Evolutionary conservation across 2,888 invertebrate genomes (phyloP), one percentile per base, ranked within the genome.

Genomic region (Lumbricus terrestris): DNA sequence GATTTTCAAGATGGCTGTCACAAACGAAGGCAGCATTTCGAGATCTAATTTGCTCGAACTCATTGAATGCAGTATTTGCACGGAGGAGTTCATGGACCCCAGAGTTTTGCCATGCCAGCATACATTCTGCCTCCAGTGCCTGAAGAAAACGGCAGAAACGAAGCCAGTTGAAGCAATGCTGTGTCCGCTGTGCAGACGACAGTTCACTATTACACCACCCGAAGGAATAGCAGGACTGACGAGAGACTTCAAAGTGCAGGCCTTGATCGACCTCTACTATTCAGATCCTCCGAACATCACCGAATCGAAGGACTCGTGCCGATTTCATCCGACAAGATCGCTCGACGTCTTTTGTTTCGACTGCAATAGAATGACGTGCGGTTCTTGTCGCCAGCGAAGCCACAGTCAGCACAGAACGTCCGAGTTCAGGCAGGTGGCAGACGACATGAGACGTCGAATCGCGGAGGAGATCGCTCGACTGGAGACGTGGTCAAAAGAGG

Each of bases 51-150:
- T 34, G 82, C 35, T 89, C 88, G 69, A 69, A 37, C 88, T 91
- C 37, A 89, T 89, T 38, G 90, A 88, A 35, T 91, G 91, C 88
- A 38, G 88, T 54, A 91, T 91, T 47, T 91, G 91, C 83, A 69
- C 88, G 82, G 91, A 91, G 33, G 42, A 29, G 29, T 91, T 90
- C 89, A 89, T 34, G n/a, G n/a, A 35, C 33, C 91, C 91, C 23
- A 91, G 91, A 40, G 90, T 91, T 23, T 88, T 91, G 54, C 91
- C 91, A 47, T 91, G 91, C 40, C 91, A 91, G 34, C 91, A 91
- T 54, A 91, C 91, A 20, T 91, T 91, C 88, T 91, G 91, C 54
- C 47, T 91, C 34, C n/a, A 29, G 15, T 91, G 91, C 88, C 88
- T 91, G 34, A 69, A 88, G 82, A 33, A 13, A 90, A 47, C 89